These are phyloP conservation scores for Pseudomyrmex flavicornis DNA, from an alignment of 1,140 invertebrate species.

Conservation along the genomic window DNA sequence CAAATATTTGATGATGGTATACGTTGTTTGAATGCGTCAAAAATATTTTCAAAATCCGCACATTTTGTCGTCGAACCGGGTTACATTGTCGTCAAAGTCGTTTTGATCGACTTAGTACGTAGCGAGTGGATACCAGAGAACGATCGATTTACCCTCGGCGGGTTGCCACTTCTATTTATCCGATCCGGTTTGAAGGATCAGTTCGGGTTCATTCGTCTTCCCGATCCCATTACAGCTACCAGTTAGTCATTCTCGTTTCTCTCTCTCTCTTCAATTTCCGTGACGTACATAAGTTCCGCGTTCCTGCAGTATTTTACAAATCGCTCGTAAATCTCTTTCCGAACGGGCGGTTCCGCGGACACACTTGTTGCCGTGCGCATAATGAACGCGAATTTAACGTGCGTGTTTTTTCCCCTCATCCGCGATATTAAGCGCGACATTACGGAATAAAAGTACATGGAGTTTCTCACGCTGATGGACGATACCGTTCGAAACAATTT, in stretches of 20 bases:
- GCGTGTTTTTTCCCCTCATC: background rate
- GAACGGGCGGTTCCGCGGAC: background rate
- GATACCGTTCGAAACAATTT: too few relatives aligned
- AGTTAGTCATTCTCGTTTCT: slow-evolving; percentile 51
- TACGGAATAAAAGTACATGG: too few relatives aligned
- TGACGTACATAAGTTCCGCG: slow-evolving; percentile 27
- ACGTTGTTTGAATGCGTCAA: background rate
- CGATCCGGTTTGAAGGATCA: slow-evolving; percentile 44
- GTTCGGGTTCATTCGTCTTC: slow-evolving; percentile 51
- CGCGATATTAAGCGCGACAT: background rate
- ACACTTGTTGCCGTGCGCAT: slow-evolving; percentile 41
- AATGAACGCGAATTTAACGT: background rate
- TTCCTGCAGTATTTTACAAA: slow-evolving; percentile 44
- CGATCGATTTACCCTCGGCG: slow-evolving; percentile 42
- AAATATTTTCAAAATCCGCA: background rate
- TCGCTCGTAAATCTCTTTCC: slow-evolving; percentile 53
- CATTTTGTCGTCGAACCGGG: background rate
- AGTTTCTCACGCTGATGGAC: too few relatives aligned
- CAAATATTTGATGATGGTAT: background rate
- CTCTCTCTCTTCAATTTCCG: slow-evolving; percentile 28
- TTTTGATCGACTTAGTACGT: background rate
- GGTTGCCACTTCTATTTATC: slow-evolving; percentile 41
- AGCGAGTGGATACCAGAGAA: background rate
- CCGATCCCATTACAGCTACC: slow-evolving; percentile 52
- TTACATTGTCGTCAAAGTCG: background rate